Percentiles rank a stretch among this genome's conserved stretches.
phyloP scores from a whole-genome alignment of 2,888 invertebrate genomes.

The Diarsia dahlii region DNA sequence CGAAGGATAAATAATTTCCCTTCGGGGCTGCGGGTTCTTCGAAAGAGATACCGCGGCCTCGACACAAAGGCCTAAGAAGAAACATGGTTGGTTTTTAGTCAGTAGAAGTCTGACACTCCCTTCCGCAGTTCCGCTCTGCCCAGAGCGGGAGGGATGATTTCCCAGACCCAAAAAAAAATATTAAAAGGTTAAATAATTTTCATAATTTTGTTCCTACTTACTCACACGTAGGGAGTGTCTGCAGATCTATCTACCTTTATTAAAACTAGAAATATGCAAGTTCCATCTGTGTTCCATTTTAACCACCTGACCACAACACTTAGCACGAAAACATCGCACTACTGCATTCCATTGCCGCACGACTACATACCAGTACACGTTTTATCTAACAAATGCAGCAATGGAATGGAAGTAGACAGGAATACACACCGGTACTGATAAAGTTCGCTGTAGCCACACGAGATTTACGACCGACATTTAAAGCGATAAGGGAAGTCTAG shows the following conservation, averaged over 20 bases:
- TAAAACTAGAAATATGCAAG: too few relatives aligned
- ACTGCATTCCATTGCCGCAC: slow-evolving; percentile 4
- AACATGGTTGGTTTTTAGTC: too few relatives aligned
- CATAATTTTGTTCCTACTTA: not conserved
- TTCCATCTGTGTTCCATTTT: slow-evolving; percentile 5
- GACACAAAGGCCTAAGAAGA: too few relatives aligned
- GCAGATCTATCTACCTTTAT: not conserved
- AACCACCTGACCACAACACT: slow-evolving; percentile 12
- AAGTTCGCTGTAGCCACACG: slow-evolving; percentile 14
- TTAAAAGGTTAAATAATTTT: too few relatives aligned
- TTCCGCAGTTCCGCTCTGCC: too few relatives aligned
- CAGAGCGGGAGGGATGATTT: too few relatives aligned
- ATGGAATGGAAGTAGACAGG: slow-evolving; percentile 23
- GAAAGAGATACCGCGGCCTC: too few relatives aligned
- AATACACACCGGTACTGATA: slow-evolving; percentile 27
- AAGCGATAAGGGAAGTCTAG: slow-evolving; percentile 13
- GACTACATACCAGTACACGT: not conserved
- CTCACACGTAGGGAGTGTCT: not conserved
- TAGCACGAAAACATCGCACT: not conserved
- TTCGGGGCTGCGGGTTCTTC: too few relatives aligned
- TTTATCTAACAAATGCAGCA: slow-evolving; percentile 29
- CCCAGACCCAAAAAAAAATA: too few relatives aligned
- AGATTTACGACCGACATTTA: slow-evolving; percentile 43
- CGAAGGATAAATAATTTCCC: too few relatives aligned
- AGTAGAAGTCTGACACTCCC: too few relatives aligned